Evolutionary conservation across 2,797 vertebrate species (phyloP), one percentile per base, ranked within the genome.

Genomic region (Oreochromis grahami): DNA sequence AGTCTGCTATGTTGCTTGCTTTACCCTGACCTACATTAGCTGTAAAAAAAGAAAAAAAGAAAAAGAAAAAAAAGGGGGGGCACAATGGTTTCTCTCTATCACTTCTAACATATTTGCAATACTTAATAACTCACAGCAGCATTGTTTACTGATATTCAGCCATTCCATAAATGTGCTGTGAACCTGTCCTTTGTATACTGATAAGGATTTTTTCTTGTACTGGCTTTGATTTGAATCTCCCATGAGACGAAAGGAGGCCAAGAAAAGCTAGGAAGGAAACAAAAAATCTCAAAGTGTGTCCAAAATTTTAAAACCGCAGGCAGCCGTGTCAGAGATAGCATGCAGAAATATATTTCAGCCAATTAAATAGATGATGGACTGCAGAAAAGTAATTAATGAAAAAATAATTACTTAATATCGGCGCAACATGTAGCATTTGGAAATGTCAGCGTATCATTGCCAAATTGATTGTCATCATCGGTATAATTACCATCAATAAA

Each of bases 391-490:
- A 79, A 87, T 82, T 80, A 81, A 81, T 82, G 51, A 70, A 79
- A 81, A 52, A 77, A 83, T 63, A 17, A 82, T 63, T 76, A 21
- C 45, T 32, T 70, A 80, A 80, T 56, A 29, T 74, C 5, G 9
- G 68, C 50, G 13, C 79, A 74, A 77, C 70, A 79, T 82, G 74
- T 79, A 65, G 11, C 17, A 84, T 78, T 72, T 76, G 76, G 41
- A 79, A 77, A 84, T 51, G 63, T 83, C 80, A 83, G 52, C 3
- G 2, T 76, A 77, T 86, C 79, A 65, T 32, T 85, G 82, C 63
- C 70, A 78, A 84, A 88, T 70, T 81, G 86, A 86, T 78, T 86
- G 63, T 52, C 68, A 72, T 68, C 83, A 79, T 50, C 29, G 29
- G 52, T 76, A 7, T 63, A 87, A 78, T 84, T 79, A 77, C 19